Percentiles rank a stretch among this genome's conserved stretches.
These are phyloP conservation scores for Incurvaria masculella DNA, from an alignment of 2,888 invertebrate genomes.

Conservation along the genomic window DNA sequence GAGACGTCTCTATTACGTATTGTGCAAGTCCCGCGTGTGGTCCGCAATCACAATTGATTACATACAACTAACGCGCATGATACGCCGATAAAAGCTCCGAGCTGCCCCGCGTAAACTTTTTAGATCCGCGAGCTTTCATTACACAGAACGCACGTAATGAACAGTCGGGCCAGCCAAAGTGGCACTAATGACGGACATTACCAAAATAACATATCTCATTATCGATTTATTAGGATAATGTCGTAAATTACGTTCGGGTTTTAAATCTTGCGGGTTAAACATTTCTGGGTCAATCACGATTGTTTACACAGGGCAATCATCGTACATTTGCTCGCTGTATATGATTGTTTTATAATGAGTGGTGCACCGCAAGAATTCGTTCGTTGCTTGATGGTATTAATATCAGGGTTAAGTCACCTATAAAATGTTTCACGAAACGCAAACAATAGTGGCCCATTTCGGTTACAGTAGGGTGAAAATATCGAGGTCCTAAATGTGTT, in stretches of 20 bases:
- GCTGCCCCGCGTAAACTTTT: neutral
- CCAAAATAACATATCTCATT: neutral
- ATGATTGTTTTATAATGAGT: neutral
- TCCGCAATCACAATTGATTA: too few relatives aligned
- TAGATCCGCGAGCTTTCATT: neutral
- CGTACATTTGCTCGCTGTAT: neutral
- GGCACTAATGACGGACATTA: neutral
- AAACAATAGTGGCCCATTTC: too few relatives aligned
- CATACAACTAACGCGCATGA: too few relatives aligned
- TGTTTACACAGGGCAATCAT: neutral
- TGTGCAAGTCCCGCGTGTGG: too few relatives aligned
- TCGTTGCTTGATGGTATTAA: too few relatives aligned
- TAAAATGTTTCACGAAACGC: too few relatives aligned
- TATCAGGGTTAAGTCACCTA: too few relatives aligned
- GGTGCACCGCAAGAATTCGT: neutral
- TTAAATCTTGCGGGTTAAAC: too few relatives aligned
- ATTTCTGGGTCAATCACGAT: neutral
- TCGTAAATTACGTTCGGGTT: neutral
- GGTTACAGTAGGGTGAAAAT: too few relatives aligned
- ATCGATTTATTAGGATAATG: neutral
- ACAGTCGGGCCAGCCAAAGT: neutral
- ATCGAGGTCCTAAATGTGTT: too few relatives aligned
- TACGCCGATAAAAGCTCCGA: too few relatives aligned
- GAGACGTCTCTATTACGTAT: too few relatives aligned
- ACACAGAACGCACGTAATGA: neutral